Percentiles rank a stretch among this genome's conserved stretches.
phyloP scores from a whole-genome alignment of 1,140 invertebrate species.

The Harpegnathos saltator region DNA sequence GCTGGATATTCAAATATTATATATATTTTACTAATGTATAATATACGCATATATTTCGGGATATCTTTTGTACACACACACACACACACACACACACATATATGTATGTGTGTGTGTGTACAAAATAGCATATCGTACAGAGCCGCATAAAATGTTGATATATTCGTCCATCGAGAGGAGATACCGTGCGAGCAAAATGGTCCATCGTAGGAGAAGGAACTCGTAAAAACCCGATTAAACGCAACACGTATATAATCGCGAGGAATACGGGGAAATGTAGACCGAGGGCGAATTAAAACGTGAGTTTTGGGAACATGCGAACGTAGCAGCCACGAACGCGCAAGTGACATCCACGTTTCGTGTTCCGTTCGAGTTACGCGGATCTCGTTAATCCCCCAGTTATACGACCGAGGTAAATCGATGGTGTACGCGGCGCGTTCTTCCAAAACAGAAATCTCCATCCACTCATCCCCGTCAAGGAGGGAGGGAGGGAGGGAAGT shows the following conservation, averaged over 20 bases:
- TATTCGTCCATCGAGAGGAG: too few relatives aligned
- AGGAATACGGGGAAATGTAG: background rate
- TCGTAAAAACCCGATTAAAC: conserved; percentile 8
- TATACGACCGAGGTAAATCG: background rate
- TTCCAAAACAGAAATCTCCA: background rate
- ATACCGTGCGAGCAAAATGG: too few relatives aligned
- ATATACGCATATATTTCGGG: too few relatives aligned
- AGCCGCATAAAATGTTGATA: too few relatives aligned
- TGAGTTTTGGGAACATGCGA: conserved; percentile 1
- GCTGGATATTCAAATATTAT: conserved; percentile 12
- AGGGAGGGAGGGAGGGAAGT: too few relatives aligned
- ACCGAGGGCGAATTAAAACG: background rate
- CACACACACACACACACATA: too few relatives aligned
- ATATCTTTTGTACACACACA: too few relatives aligned
- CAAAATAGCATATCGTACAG: too few relatives aligned
- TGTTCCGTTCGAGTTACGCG: background rate
- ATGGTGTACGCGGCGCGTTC: background rate
- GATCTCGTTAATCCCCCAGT: too few relatives aligned
- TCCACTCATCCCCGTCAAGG: background rate
- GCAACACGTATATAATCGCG: background rate
- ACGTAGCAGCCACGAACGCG: background rate
- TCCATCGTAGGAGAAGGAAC: background rate
- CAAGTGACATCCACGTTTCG: background rate
- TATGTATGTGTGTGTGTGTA: too few relatives aligned
- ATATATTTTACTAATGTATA: background rate